These are phyloP conservation scores for Rafetus swinhoei DNA, from an alignment of 2,113 vertebrate genomes.

Conservation along the genomic window DNA sequence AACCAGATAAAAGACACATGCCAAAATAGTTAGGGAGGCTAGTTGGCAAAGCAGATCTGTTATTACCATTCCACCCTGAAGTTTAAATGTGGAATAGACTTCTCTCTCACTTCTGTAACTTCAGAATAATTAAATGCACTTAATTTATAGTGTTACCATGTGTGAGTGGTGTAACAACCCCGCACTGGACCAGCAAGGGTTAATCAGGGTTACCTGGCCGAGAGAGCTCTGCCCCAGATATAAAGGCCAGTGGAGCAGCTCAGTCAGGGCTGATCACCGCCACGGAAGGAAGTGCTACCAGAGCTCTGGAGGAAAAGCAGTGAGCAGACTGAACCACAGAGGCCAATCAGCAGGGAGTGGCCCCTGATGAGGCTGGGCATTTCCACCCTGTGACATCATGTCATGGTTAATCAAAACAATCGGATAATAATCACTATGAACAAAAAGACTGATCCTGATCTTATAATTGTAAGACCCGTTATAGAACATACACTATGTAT, in stretches of 20 bases:
- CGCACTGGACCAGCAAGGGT: too few species aligned
- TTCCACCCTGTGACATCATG: neutral
- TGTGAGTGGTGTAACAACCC: too few species aligned
- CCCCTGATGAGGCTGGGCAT: too few species aligned
- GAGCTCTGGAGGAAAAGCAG: too few species aligned
- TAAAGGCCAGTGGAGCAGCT: too few species aligned
- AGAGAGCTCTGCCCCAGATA: too few species aligned
- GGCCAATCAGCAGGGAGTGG: too few species aligned
- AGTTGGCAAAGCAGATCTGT: neutral
- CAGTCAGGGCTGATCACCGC: too few species aligned
- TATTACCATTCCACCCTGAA: neutral
- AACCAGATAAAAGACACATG: neutral
- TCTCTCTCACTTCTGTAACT: neutral
- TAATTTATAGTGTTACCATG: neutral
- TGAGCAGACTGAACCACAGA: too few species aligned
- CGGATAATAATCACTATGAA: conserved; percentile 3
- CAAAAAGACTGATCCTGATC: neutral
- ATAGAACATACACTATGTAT: neutral
- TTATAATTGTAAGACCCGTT: neutral
- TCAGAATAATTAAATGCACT: neutral
- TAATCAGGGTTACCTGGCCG: too few species aligned
- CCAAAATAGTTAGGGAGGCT: neutral
- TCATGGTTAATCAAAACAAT: neutral
- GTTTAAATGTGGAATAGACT: neutral
- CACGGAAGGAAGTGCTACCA: too few species aligned